Evolutionary conservation across 2,113 vertebrate genomes (phyloP).

Genomic region (Mesocricetus auratus): DNA sequence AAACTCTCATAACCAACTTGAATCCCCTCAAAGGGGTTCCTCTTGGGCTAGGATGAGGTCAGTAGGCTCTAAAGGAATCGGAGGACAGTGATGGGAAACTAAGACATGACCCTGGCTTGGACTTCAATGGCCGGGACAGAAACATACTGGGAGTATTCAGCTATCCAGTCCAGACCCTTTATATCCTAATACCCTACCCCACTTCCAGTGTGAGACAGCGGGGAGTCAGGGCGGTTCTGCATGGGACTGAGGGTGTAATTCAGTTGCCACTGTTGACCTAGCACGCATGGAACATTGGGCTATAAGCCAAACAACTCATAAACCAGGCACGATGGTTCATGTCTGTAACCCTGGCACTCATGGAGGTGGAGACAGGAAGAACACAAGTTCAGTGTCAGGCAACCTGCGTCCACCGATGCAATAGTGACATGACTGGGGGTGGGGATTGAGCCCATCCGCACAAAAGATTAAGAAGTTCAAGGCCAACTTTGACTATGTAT

Average conservation of each 20-base stretch:
- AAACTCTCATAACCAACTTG: background rate
- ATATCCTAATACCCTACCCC: background rate
- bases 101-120: background rate
- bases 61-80: background rate
- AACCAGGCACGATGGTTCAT: background rate
- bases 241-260: background rate
- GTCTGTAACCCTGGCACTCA: background rate
- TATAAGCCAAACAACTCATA: background rate
- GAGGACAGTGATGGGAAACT: background rate
- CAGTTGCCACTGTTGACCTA: background rate
- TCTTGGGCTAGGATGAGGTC: background rate
- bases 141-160: background rate
- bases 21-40: background rate
- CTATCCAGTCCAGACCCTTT: background rate
- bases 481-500: background rate
- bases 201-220: background rate
- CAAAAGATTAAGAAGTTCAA: background rate
- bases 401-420: background rate
- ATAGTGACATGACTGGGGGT: background rate
- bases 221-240: background rate
- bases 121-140: background rate
- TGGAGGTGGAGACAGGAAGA: background rate
- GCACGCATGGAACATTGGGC: background rate
- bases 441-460: background rate
- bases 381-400: background rate